phyloP scores from a whole-genome alignment of 1,140 invertebrate genomes.

The Tetragonula clypearis region DNA sequence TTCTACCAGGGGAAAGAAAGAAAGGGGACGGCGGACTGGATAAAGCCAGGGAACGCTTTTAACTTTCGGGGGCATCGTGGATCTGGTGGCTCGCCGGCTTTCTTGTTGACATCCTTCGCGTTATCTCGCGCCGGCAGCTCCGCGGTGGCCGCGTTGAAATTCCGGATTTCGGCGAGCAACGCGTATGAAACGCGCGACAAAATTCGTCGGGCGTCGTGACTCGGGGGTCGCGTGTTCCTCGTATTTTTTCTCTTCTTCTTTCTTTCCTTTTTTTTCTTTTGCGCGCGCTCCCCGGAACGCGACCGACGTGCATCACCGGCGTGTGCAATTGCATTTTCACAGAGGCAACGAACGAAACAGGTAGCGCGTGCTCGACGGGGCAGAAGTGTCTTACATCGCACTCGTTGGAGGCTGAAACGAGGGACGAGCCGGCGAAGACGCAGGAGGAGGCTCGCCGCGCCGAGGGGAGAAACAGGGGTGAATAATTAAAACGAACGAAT shows the following conservation, averaged over 20 bases:
- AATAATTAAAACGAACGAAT: slow-evolving; percentile 15
- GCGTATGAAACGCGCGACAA: slow-evolving; percentile 2
- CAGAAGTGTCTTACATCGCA: neutral
- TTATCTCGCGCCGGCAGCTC: neutral
- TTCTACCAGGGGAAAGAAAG: too few species aligned
- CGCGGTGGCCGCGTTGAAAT: neutral
- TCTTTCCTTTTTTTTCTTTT: neutral
- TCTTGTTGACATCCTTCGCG: neutral
- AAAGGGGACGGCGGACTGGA: neutral
- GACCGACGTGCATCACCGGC: neutral
- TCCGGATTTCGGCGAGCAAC: neutral
- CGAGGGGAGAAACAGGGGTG: neutral
- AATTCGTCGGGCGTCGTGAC: neutral
- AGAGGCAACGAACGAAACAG: neutral
- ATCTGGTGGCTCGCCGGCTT: neutral
- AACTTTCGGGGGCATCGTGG: neutral
- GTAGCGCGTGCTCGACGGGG: neutral
- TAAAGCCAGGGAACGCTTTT: neutral
- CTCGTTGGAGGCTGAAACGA: neutral
- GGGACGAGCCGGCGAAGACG: neutral
- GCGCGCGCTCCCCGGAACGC: neutral
- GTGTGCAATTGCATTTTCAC: slow-evolving; percentile 4
- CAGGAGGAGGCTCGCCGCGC: neutral
- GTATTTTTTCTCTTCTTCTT: too few species aligned
- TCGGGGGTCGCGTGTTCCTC: too few species aligned